phyloP scores from a whole-genome alignment of 2,888 invertebrate species.

The Drosophila paranaensis region DNA sequence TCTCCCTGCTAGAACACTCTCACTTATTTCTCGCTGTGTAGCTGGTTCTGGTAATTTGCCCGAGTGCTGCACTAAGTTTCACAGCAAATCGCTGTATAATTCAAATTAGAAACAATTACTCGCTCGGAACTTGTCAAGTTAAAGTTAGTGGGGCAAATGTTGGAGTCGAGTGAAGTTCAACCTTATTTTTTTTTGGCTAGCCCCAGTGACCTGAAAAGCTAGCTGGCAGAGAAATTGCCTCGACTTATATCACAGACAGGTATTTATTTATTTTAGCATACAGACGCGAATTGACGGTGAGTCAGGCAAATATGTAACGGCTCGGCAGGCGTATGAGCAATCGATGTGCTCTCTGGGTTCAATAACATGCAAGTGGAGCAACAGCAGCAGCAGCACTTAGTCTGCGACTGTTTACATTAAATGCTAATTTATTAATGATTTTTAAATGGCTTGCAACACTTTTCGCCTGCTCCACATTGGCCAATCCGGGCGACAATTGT shows the following conservation, averaged over 20 bases:
- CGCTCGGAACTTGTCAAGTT: slow-evolving; percentile 62
- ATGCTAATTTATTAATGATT: slow-evolving; percentile 73
- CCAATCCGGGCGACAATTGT: slow-evolving; percentile 68
- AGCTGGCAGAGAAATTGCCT: slow-evolving; percentile 23
- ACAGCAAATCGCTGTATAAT: slow-evolving; percentile 71
- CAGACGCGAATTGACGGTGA: slow-evolving; percentile 59
- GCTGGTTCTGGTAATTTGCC: slow-evolving; percentile 43
- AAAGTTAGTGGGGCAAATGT: slow-evolving; percentile 48
- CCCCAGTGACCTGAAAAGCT: slow-evolving; percentile 48
- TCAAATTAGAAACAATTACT: slow-evolving; percentile 74
- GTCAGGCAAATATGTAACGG: slow-evolving; percentile 44
- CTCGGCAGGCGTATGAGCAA: slow-evolving; percentile 56
- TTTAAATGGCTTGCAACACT: slow-evolving; percentile 65
- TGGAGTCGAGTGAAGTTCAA: background rate
- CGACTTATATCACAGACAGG: slow-evolving; percentile 13
- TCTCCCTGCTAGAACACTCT: background rate
- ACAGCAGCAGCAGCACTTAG: slow-evolving; percentile 13
- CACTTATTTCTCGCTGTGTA: slow-evolving; percentile 5
- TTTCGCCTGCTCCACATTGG: slow-evolving; percentile 51
- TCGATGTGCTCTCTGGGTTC: slow-evolving; percentile 38
- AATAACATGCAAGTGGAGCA: slow-evolving; percentile 61
- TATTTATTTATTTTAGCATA: slow-evolving; percentile 63
- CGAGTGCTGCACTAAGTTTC: slow-evolving; percentile 62
- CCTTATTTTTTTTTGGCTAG: slow-evolving; percentile 10
- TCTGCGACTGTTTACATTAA: slow-evolving; percentile 43